Evolutionary conservation across 2,113 vertebrate species (phyloP).

Genomic region (Gulo gulo): DNA sequence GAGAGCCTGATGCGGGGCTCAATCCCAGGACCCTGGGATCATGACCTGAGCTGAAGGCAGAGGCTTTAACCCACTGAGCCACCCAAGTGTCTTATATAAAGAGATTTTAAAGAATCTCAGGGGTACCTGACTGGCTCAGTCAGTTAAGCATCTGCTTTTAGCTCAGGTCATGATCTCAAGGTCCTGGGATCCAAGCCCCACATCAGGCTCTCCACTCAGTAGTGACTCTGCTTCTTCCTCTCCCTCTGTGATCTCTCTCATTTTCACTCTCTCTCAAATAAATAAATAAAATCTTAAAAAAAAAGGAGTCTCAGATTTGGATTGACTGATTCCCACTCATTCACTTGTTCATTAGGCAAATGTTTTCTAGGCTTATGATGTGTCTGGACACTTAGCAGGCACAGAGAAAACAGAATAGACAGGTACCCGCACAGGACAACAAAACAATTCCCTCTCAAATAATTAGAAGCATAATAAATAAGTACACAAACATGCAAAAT

Average conservation of each 20-base stretch:
- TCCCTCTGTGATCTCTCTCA: no score
- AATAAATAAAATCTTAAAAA: background rate
- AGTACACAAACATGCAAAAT: background rate
- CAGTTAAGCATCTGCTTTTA: no score
- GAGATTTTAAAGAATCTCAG: background rate
- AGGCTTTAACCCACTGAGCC: no score
- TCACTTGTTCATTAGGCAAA: background rate
- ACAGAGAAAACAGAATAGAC: background rate
- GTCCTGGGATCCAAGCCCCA: no score
- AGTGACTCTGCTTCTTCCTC: no score
- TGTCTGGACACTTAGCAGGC: background rate
- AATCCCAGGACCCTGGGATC: no score
- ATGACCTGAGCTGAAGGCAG: no score
- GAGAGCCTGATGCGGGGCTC: no score
- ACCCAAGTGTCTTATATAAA: background rate
- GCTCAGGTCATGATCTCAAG: no score
- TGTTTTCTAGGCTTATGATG: background rate
- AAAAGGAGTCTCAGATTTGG: background rate
- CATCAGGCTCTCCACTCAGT: no score
- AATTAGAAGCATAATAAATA: background rate
- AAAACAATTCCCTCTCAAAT: background rate
- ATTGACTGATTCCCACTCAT: background rate
- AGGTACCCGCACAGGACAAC: rapidly evolving
- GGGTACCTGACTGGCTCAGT: no score
- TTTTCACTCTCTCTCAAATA: no score